Base-by-base conservation (phyloP, 37 sponge, comb jelly and placozoan genomes). In the Aphrocallistes beatrix region DNA sequence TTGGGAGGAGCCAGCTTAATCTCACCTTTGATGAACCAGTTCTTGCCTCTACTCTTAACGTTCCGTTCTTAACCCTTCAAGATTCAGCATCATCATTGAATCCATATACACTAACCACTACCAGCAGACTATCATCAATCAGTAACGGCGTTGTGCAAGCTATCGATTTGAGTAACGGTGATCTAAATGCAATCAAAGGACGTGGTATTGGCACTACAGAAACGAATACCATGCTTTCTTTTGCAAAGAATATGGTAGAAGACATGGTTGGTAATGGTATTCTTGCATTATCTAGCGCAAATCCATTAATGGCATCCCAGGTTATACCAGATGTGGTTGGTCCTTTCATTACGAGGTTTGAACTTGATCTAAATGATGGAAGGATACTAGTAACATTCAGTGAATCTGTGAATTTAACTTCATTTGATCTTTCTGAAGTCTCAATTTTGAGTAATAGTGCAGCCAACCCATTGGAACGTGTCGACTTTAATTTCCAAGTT, bases 21-120 rank as follows among this genome's bases (percentile, higher is more conserved):
- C 85, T 93, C n/a, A 87, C 45, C 39, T 93, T 95, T 88, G 85
- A 90, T 86, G 96, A 95, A 39, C 91, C 92, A 28, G 83, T 92
- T 8, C 45, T 50, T 50, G 36, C 82, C 30, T 25, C 83, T 37
- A 84, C 89, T 17, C 38, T 91, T 0, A 49, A 37, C 16, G 42
- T 38, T 37, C 37, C 85, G 36, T 81, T 82, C 82, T 51, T 88
- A n/a, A 37, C 42, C 38, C 16, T 91, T 16, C 94, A 90, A 0
- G 88, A 82, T 51, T 38, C 50, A 23, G 21, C 50, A 34, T 19
- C 34, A 13, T 38, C 51, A 3, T 51, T 48, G 1, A 51, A 39
- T 10, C 84, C 91, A 30, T 81, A 69, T 39, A 88, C 87, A n/a
- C 85, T 94, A 0, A 83, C 88, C 37, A 87, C 83, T 19, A 83